phyloP scores from a whole-genome alignment of 1,140 invertebrate species.

The Trachymyrmex septentrionalis region DNA sequence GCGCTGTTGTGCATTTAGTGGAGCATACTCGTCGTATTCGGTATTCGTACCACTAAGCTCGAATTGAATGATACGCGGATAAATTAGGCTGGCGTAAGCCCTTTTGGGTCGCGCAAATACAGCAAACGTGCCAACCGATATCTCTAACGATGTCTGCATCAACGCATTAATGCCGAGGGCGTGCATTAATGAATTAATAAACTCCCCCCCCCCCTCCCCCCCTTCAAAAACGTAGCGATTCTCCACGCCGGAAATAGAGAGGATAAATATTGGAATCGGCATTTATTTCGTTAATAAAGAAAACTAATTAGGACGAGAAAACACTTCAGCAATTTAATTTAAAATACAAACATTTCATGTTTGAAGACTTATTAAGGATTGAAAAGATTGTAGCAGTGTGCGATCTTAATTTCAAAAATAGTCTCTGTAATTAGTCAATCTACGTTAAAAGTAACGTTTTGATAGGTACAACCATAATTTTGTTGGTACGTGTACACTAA shows the following conservation, averaged over 20 bases:
- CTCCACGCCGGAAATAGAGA: neutral
- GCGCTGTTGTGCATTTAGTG: conserved; percentile 69
- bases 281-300: neutral
- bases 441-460: no score
- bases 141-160: conserved; percentile 41
- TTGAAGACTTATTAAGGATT: neutral
- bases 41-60: conserved; percentile 67
- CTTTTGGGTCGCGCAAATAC: conserved; percentile 32
- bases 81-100: conserved; percentile 52
- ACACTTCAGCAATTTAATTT: conserved; percentile 12
- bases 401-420: neutral
- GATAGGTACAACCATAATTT: no score
- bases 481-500: no score
- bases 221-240: neutral
- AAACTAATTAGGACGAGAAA: conserved; percentile 12
- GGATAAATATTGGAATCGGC: conserved; percentile 16
- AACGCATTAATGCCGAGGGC: neutral
- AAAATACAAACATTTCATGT: neutral
- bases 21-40: conserved; percentile 28
- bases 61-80: conserved; percentile 52
- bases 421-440: neutral
- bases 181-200: conserved; percentile 52
- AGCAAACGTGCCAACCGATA: conserved; percentile 18
- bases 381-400: neutral
- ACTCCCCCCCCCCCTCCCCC: neutral